These are phyloP conservation scores for Campaea margaritaria DNA, from an alignment of 2,888 invertebrate species.

Conservation along the genomic window DNA sequence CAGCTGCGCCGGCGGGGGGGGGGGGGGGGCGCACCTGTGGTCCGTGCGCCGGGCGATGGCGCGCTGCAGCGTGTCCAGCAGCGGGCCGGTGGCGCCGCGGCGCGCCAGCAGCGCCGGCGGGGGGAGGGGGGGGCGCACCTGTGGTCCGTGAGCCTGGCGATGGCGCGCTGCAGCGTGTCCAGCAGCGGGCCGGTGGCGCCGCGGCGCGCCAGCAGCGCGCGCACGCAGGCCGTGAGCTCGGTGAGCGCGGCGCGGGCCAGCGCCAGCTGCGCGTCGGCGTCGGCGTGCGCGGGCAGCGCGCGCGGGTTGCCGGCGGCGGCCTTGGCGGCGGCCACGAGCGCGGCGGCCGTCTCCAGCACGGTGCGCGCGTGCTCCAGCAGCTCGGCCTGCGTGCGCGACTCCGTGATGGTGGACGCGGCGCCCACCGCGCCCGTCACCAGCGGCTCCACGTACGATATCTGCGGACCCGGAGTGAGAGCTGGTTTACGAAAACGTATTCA, in stretches of 20 bases:
- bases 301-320: conserved; percentile 96
- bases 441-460: conserved; percentile 92
- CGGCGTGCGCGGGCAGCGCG: conserved; percentile 92
- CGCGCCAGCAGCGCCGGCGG: too few species aligned
- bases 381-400: conserved; percentile 94
- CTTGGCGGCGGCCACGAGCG: conserved; percentile 93
- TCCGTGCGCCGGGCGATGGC: too few species aligned
- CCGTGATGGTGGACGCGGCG: conserved; percentile 94
- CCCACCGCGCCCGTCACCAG: conserved; percentile 93
- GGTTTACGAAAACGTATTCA: too few species aligned
- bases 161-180: conserved; percentile 95
- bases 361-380: conserved; percentile 97
- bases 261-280: conserved; percentile 92
- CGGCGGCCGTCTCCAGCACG: conserved; percentile 96
- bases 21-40: too few species aligned
- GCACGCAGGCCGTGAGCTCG: conserved; percentile 92
- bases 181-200: conserved; percentile 96
- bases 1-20: too few species aligned
- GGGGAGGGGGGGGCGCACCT: too few species aligned
- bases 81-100: too few species aligned
- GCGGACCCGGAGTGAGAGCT: conserved; percentile 34
- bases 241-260: conserved; percentile 91
- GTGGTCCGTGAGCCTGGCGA: conserved; percentile 91
- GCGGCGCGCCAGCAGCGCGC: conserved; percentile 93
- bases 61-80: too few species aligned